Conservation (phyloP, 2,888 invertebrate species). For the Chorisops tibialis region DNA sequence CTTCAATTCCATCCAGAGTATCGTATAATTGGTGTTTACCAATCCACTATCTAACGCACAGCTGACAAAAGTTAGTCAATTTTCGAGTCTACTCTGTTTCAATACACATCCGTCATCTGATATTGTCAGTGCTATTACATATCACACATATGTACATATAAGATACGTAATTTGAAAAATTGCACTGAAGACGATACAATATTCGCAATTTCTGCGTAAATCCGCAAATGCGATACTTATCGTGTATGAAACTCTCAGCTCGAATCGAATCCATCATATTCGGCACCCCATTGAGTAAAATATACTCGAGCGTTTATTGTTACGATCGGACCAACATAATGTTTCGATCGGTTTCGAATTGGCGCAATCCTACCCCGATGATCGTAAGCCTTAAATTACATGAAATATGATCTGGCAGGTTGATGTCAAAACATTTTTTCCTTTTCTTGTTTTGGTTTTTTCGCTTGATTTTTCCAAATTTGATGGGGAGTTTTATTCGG, state of each 20-base stretch:
- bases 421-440: constrained; percentile 19
- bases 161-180: no score
- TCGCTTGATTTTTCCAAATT: constrained; percentile 4
- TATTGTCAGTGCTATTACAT: no score
- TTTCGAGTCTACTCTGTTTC: no score
- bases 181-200: no score
- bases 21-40: no score
- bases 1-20: no score
- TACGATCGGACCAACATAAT: not conserved
- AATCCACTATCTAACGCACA: no score
- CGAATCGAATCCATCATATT: constrained; percentile 18
- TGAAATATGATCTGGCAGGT: constrained; percentile 25
- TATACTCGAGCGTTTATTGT: constrained; percentile 16
- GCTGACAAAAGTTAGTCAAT: no score
- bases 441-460: constrained; percentile 5
- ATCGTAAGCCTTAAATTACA: constrained; percentile 23
- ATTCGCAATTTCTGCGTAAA: no score
- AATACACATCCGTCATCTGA: no score
- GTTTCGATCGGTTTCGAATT: constrained; percentile 10
- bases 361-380: constrained; percentile 15
- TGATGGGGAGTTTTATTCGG: constrained; percentile 10
- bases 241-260: constrained; percentile 1
- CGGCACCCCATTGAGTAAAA: constrained; percentile 27
- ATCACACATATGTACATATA: no score
- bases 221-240: constrained; percentile 10